A percentile compares a stretch with the other conserved stretches of the same genome.
phyloP scores from a whole-genome alignment of 2,888 invertebrate species.

The Gymnoscelis rufifasciata region DNA sequence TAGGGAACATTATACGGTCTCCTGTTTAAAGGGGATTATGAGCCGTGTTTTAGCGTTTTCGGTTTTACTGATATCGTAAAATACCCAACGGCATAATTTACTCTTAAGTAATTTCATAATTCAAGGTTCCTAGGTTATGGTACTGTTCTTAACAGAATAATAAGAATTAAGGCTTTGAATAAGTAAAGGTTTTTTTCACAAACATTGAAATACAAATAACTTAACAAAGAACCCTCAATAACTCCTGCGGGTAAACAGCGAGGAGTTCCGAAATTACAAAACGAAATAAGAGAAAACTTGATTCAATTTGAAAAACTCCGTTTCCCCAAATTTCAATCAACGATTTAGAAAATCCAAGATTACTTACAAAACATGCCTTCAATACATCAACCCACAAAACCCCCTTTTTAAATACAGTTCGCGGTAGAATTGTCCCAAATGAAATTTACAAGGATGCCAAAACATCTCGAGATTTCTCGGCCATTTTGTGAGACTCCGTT shows the following conservation, averaged over 20 bases:
- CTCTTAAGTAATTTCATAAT: background rate
- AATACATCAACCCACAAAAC: constrained; percentile 24
- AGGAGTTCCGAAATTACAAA: background rate
- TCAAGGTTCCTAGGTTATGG: too few relatives aligned
- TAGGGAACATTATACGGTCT: constrained; percentile 16
- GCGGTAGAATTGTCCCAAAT: constrained; percentile 50
- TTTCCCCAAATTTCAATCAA: constrained; percentile 10
- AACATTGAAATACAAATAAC: background rate
- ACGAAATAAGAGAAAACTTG: constrained; percentile 1
- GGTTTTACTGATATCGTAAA: constrained; percentile 7
- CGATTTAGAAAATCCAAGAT: constrained; percentile 7
- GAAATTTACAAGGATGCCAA: constrained; percentile 54
- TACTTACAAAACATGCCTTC: constrained; percentile 7
- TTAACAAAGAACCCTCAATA: background rate
- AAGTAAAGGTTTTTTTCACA: too few relatives aligned
- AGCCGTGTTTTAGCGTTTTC: constrained; percentile 13
- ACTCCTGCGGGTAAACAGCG: background rate
- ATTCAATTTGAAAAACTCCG: constrained; percentile 1
- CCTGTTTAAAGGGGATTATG: constrained; percentile 13
- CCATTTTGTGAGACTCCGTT: constrained; percentile 36
- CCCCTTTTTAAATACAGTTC: constrained; percentile 48
- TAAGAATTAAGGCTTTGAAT: too few relatives aligned
- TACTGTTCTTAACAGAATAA: too few relatives aligned
- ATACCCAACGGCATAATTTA: background rate
- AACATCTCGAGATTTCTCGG: constrained; percentile 40